Evolutionary conservation across 2,113 vertebrate species (phyloP).

Genomic region (Talpa occidentalis): DNA sequence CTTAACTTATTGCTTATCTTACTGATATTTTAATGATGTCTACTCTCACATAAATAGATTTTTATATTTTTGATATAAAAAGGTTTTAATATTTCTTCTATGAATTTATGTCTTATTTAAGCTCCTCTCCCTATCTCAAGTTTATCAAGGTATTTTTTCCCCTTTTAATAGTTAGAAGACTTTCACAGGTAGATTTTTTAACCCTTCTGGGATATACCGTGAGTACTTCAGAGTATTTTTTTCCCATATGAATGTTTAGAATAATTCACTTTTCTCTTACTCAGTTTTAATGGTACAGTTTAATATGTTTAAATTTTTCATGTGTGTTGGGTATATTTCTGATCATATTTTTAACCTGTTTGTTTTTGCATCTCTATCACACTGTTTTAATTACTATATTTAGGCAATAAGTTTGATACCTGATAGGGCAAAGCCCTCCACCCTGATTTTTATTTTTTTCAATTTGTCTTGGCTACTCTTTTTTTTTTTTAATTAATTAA

Average conservation of each 20-base stretch:
- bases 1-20: not conserved
- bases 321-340: not conserved
- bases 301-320: not conserved
- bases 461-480: not conserved
- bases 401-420: not conserved
- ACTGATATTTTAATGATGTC: not conserved
- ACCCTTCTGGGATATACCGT: not conserved
- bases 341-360: not conserved
- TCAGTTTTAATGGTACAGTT: not conserved
- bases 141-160: not conserved
- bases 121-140: not conserved
- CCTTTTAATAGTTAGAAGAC: not conserved
- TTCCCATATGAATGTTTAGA: not conserved
- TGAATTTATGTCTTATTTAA: not conserved
- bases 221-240: not conserved
- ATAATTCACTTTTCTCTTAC: not conserved
- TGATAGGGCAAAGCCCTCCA: not conserved
- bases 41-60: not conserved
- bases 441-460: not conserved
- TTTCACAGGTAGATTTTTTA: constrained; percentile 4
- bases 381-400: not conserved
- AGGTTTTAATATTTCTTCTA: not conserved
- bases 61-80: not conserved
- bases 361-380: not conserved
- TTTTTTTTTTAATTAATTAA: no score